phyloP scores from a whole-genome alignment of 2,797 vertebrate genomes.

The Melanotaenia boesemani region DNA sequence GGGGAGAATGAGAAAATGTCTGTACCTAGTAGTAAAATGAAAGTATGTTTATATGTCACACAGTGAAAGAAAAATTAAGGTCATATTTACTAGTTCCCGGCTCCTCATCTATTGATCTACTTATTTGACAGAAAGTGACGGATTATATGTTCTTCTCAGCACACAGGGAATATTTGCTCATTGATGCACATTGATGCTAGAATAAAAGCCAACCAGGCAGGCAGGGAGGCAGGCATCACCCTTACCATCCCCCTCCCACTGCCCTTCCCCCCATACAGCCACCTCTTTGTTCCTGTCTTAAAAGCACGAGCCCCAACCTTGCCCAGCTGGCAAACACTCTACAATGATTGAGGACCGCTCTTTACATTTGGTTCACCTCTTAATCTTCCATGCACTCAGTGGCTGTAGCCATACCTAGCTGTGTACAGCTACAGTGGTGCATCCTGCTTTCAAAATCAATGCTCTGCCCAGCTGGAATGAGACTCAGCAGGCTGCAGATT shows the following conservation, averaged over 20 bases:
- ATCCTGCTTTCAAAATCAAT: constrained; percentile 69
- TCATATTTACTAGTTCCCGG: constrained; percentile 51
- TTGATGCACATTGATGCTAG: constrained; percentile 78
- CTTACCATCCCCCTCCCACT: constrained; percentile 61
- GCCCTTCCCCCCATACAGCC: constrained; percentile 72
- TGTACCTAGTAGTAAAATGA: constrained; percentile 58
- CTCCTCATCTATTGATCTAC: constrained; percentile 58
- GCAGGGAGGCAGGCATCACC: constrained; percentile 69
- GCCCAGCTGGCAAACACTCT: constrained; percentile 66
- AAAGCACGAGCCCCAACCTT: constrained; percentile 70
- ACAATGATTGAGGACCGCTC: constrained; percentile 64
- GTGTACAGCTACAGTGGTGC: constrained; percentile 42
- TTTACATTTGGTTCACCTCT: constrained; percentile 44
- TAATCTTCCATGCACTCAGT: constrained; percentile 36
- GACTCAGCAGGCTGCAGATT: constrained; percentile 58
- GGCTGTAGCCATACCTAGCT: constrained; percentile 29
- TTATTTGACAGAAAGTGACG: constrained; percentile 68
- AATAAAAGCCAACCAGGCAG: constrained; percentile 77
- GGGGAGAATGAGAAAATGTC: constrained; percentile 65
- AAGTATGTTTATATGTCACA: constrained; percentile 48
- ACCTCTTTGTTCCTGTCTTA: constrained; percentile 78
- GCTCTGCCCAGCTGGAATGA: constrained; percentile 55
- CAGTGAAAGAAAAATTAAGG: constrained; percentile 39
- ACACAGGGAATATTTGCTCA: constrained; percentile 74
- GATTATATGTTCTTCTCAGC: constrained; percentile 62